Evolutionary conservation across 2,797 vertebrate species (phyloP).

Genomic region (Anguilla anguilla): DNA sequence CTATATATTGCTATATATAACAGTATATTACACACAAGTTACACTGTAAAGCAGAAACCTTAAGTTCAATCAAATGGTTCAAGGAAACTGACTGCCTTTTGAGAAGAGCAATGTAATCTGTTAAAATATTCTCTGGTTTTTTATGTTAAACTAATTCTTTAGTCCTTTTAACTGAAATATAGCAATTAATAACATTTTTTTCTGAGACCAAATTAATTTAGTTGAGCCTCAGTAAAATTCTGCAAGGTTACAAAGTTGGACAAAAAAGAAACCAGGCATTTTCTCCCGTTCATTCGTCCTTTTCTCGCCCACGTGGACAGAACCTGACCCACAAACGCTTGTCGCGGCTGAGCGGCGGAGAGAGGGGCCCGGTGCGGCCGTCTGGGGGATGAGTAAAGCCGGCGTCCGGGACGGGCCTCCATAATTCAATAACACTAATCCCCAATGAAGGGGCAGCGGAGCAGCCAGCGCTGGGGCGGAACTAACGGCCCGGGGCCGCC

Average conservation of each 20-base stretch:
- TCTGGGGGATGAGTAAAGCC: conserved; percentile 11
- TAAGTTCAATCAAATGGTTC: neutral
- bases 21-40: neutral
- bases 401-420: conserved; percentile 40
- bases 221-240: neutral
- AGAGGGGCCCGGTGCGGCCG: conserved; percentile 17
- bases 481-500: conserved; percentile 58
- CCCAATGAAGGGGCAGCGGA: conserved; percentile 73
- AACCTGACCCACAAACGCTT: conserved; percentile 12
- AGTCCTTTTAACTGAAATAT: neutral
- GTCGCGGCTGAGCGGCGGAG: conserved; percentile 20
- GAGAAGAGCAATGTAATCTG: neutral
- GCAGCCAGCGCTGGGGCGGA: conserved; percentile 58
- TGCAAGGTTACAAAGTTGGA: neutral
- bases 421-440: conserved; percentile 82
- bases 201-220: neutral
- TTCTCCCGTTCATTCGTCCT: neutral
- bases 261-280: neutral
- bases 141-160: neutral
- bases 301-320: neutral
- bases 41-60: neutral
- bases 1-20: too few relatives aligned
- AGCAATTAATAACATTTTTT: neutral
- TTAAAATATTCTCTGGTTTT: neutral
- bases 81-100: neutral